Conservation (phyloP, 2,113 vertebrate species). For the Syngnathus scovelli region DNA sequence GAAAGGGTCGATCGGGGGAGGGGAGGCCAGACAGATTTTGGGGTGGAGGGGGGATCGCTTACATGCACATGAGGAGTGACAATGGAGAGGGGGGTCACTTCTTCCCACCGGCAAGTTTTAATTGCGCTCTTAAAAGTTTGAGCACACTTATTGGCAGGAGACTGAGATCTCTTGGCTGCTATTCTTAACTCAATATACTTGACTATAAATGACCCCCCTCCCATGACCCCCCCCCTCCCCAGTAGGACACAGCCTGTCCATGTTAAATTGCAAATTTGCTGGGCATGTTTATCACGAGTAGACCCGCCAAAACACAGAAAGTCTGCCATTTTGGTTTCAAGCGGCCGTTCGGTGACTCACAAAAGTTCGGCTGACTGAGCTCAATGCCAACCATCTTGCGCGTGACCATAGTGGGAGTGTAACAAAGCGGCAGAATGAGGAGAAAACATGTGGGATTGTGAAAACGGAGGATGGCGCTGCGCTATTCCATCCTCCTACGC, state of each 20-base stretch:
- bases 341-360: neutral
- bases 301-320: neutral
- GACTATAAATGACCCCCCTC: neutral
- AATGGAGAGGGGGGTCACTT: neutral
- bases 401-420: neutral
- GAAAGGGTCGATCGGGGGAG: slow-evolving; percentile 54
- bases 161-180: neutral
- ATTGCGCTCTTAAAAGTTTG: neutral
- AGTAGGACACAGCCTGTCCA: no score
- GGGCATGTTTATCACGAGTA: neutral
- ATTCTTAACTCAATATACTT: neutral
- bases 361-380: neutral
- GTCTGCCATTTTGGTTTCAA: neutral
- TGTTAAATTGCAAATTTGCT: no score
- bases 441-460: neutral
- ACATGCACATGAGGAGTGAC: slow-evolving; percentile 30
- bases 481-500: slow-evolving; percentile 42
- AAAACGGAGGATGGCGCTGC: slow-evolving; percentile 6
- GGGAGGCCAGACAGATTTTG: slow-evolving; percentile 64
- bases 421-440: neutral
- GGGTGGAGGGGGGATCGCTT: slow-evolving; percentile 62
- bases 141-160: neutral
- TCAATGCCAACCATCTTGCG: neutral
- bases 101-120: neutral
- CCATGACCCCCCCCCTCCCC: neutral